Conservation (phyloP, 1,140 invertebrate genomes). For the Nasonia vitripennis region DNA sequence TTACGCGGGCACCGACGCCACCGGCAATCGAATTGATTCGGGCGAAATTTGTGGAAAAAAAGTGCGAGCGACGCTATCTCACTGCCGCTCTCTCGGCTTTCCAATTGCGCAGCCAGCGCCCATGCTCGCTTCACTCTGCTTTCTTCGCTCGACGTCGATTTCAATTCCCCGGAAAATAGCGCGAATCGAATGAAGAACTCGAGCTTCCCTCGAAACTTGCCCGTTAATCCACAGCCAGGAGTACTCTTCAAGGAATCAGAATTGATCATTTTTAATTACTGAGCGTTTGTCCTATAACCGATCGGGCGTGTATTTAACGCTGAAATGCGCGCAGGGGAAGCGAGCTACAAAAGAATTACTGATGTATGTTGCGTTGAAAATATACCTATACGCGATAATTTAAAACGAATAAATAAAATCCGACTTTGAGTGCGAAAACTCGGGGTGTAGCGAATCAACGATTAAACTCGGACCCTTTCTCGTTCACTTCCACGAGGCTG, state of each 20-base stretch:
- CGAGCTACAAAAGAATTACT: too few relatives aligned
- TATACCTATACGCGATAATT: too few relatives aligned
- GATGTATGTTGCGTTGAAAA: too few relatives aligned
- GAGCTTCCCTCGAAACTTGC: not conserved
- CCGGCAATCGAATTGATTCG: conserved; percentile 36
- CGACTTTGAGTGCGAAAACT: not conserved
- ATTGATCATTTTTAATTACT: conserved; percentile 46
- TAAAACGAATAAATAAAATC: too few relatives aligned
- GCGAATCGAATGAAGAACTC: conserved; percentile 12
- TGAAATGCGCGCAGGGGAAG: too few relatives aligned
- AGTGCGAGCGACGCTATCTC: conserved; percentile 6
- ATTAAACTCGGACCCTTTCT: not conserved
- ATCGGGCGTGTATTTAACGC: too few relatives aligned
- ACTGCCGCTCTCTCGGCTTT: not conserved
- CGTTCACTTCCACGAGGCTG: not conserved
- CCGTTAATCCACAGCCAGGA: not conserved
- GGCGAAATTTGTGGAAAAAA: conserved; percentile 39
- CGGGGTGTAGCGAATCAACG: not conserved
- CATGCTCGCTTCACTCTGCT: not conserved
- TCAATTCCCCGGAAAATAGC: conserved; percentile 42
- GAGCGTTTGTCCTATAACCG: not conserved
- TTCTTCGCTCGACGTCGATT: conserved; percentile 21
- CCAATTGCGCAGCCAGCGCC: not conserved
- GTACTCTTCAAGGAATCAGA: conserved; percentile 25
- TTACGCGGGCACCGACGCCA: not conserved